These are phyloP conservation scores for Argynnis bischoffii DNA, from an alignment of 2,888 invertebrate genomes.

Conservation along the genomic window DNA sequence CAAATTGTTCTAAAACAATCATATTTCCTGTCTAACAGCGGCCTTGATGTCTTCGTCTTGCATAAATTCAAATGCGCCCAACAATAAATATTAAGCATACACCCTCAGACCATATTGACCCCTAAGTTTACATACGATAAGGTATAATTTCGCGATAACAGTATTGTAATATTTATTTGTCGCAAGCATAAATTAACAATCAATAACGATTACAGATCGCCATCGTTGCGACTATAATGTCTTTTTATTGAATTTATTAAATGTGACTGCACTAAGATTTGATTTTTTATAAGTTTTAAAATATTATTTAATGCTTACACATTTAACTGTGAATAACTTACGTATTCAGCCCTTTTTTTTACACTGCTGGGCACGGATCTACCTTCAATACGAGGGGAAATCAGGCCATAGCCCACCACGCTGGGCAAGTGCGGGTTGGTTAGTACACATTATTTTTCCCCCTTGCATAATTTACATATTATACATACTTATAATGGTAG, in stretches of 20 bases:
- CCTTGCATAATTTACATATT: no score
- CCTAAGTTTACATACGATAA: not conserved
- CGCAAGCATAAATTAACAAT: conserved; percentile 7
- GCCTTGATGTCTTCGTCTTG: conserved; percentile 27
- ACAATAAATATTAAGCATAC: conserved; percentile 5
- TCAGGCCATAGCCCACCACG: no score
- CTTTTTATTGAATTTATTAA: conserved; percentile 7
- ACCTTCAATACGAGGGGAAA: no score
- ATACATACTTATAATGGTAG: no score
- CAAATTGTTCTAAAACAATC: conserved; percentile 29
- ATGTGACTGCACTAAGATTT: no score
- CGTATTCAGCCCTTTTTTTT: no score
- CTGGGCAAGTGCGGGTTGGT: no score
- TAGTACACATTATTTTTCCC: no score
- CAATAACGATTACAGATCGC: conserved; percentile 13
- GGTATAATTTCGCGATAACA: not conserved
- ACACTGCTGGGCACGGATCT: no score
- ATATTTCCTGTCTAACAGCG: conserved; percentile 23
- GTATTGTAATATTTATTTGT: not conserved
- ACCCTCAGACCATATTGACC: not conserved
- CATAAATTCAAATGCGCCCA: conserved; percentile 11
- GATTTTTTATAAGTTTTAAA: no score
- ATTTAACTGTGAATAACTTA: no score
- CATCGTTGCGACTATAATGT: conserved; percentile 4
- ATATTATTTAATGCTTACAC: no score